Evolutionary conservation across 1,140 invertebrate genomes (phyloP), one percentile per base, ranked within the genome.

Genomic region (Hyles euphorbiae): DNA sequence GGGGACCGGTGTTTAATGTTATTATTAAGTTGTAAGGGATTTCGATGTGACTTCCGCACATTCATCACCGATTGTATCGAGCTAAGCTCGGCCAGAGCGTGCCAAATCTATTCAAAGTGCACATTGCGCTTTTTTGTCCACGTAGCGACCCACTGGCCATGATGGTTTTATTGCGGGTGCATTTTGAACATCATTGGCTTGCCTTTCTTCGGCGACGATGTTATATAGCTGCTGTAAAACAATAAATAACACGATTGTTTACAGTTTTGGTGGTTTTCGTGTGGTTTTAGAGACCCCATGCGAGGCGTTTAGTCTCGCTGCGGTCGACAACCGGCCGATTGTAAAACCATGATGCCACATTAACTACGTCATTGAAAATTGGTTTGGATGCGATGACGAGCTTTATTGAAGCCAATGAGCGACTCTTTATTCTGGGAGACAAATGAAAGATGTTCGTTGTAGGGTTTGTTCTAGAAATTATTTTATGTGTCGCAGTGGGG

Each of bases 221-320:
- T 78, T 83, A 79, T 85, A 84, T 81, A 69, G 72, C 68, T 65
- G 77, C 72, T 74, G 80, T 87, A 84, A 87, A 87, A 87, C 82
- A 85, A 85, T 87, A 81, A 85, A 85, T 76, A 78, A 73, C 53
- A 51, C 56, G 70, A 83, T 84, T 82, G 81, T 81, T 83, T 78
- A 80, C 70, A 67, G 61, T 69, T 70, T 69, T 74, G 46, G 69
- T 68, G 66, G 70, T 68, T 65, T 63, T 33, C 40, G 61, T 61
- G 56, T 55, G 50, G 71, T 67, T 61, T 60, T 33, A 12, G 51
- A 8, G 81, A 71, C 82, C 78, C 76, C 81, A 77, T 81, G 65
- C 68, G 74, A 69, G 52, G 68, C 53, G 56, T 62, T 81, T 81
- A 54, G 78, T 70, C 69, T 76, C 67, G 75, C 55, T 65, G 65